A percentile compares a stretch with the other conserved stretches of the same genome.
Evolutionary conservation across 1,140 invertebrate genomes (phyloP).

Genomic region (Hyles vespertilio): DNA sequence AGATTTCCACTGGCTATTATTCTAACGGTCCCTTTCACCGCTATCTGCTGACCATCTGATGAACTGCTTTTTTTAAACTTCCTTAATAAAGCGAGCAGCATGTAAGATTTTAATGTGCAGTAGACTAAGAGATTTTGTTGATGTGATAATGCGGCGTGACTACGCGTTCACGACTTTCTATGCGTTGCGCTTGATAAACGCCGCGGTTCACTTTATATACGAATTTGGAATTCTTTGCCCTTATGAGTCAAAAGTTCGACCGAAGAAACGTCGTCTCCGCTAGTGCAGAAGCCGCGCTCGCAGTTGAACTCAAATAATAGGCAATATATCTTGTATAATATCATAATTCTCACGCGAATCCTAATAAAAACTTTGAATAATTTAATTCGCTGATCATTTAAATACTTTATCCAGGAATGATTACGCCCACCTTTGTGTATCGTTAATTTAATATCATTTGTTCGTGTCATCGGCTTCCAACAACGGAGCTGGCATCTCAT

Average conservation of each 20-base stretch:
- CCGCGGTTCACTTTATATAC: conserved; percentile 34
- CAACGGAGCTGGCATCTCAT: conserved; percentile 52
- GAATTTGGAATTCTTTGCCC: conserved; percentile 41
- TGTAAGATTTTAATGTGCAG: conserved; percentile 70
- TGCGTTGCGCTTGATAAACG: conserved; percentile 21
- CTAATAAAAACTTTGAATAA: conserved; percentile 4
- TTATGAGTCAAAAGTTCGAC: conserved; percentile 5
- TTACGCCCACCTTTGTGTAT: conserved; percentile 54
- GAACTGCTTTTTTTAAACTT: conserved; percentile 66
- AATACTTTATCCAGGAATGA: conserved; percentile 30
- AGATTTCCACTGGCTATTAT: conserved; percentile 58
- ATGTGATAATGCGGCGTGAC: conserved; percentile 67
- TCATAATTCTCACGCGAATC: conserved; percentile 2
- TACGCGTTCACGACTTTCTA: conserved; percentile 65
- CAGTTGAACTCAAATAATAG: not conserved
- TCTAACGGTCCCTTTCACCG: conserved; percentile 71
- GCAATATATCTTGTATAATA: not conserved
- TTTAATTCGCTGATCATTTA: conserved; percentile 29
- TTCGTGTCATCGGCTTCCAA: conserved; percentile 55
- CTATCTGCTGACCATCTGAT: conserved; percentile 68
- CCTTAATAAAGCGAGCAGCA: conserved; percentile 67
- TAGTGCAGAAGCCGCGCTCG: not conserved
- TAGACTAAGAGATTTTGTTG: conserved; percentile 57
- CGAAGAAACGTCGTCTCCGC: not conserved
- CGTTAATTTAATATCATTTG: conserved; percentile 67